Percentiles rank a stretch among this genome's conserved stretches.
phyloP scores from a whole-genome alignment of 2,888 invertebrate species.

The Andrena chrysosceles region DNA sequence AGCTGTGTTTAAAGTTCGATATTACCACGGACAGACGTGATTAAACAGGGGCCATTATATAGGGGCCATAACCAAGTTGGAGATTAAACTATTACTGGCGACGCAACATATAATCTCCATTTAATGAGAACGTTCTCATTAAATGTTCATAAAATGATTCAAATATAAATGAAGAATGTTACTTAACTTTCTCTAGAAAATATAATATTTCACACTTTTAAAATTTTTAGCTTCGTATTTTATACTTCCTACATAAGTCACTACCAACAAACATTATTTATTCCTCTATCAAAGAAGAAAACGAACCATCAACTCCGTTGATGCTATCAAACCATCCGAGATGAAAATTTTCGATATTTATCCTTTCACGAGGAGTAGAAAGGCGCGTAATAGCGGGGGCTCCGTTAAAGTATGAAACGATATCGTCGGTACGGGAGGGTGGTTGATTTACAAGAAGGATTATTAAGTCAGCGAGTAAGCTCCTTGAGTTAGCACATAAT shows the following conservation, averaged over 20 bases:
- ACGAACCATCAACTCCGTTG: neutral
- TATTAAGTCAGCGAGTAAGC: conserved; percentile 70
- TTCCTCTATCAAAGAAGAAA: too few relatives aligned
- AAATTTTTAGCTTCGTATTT: too few relatives aligned
- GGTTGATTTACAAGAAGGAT: conserved; percentile 68
- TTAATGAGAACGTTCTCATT: neutral
- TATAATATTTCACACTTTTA: too few relatives aligned
- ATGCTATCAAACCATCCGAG: neutral
- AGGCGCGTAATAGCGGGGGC: conserved; percentile 9
- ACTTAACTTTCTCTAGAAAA: too few relatives aligned
- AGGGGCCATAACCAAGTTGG: neutral
- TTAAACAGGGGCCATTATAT: neutral
- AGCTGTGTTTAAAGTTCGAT: conserved; percentile 1
- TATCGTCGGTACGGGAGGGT: conserved; percentile 2
- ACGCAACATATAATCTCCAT: neutral
- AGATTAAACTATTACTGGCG: neutral
- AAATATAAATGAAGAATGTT: too few relatives aligned
- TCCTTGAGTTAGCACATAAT: conserved; percentile 69
- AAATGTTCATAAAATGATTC: too few relatives aligned
- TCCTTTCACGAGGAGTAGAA: neutral
- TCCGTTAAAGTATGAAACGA: conserved; percentile 45
- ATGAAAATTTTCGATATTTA: neutral
- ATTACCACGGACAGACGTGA: neutral
- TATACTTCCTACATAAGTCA: too few relatives aligned
- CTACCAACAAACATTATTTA: too few relatives aligned